These are phyloP conservation scores for Spizella passerina DNA, from an alignment of 2,797 vertebrate species.

Conservation along the genomic window DNA sequence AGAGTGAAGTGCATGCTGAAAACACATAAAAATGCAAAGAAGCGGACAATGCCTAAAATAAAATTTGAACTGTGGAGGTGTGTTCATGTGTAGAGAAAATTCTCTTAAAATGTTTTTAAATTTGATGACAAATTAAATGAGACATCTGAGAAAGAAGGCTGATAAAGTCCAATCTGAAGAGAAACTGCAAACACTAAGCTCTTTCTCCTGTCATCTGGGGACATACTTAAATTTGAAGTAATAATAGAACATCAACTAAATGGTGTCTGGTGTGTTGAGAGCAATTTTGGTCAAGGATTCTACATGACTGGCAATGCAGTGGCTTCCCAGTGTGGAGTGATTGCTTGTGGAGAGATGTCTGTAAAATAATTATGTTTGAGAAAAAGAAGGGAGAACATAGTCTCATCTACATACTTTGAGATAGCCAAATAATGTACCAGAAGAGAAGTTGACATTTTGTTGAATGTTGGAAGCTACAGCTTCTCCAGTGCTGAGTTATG, in stretches of 20 bases:
- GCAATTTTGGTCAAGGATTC: background rate
- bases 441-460: background rate
- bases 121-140: background rate
- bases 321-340: background rate
- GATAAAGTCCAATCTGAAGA: background rate
- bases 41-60: background rate
- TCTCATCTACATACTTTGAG: background rate
- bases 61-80: background rate
- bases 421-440: background rate
- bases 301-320: background rate
- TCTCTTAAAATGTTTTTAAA: background rate
- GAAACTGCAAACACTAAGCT: background rate
- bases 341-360: background rate
- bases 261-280: background rate
- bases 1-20: background rate
- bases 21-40: background rate
- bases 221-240: background rate
- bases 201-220: background rate
- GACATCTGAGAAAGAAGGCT: background rate
- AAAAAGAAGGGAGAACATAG: background rate
- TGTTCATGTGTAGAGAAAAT: background rate
- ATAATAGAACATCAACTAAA: background rate
- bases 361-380: background rate
- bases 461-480: background rate
- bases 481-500: background rate